These are phyloP conservation scores for Pandion haliaetus DNA, from an alignment of 2,113 vertebrate species.

Conservation along the genomic window DNA sequence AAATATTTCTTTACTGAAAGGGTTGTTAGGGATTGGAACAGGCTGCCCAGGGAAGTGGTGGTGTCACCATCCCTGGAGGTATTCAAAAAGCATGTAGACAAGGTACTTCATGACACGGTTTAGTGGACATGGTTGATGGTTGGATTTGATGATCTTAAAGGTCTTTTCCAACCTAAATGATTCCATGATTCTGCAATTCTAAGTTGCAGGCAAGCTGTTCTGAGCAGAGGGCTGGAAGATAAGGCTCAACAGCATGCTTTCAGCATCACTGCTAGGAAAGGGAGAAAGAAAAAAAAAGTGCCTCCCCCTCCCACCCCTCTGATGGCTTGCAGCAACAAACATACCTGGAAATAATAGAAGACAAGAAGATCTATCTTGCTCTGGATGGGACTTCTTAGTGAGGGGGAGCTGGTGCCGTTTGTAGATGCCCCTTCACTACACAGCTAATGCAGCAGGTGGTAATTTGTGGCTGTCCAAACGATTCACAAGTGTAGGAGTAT, in stretches of 20 bases:
- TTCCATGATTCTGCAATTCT: no score
- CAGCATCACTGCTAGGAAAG: not conserved
- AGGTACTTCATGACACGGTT: no score
- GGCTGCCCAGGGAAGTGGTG: no score
- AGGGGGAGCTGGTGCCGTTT: not conserved
- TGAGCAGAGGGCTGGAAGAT: not conserved
- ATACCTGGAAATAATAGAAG: not conserved
- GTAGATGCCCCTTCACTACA: not conserved
- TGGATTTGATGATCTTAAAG: no score
- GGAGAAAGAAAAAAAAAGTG: not conserved
- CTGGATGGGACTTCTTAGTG: not conserved
- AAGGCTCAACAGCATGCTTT: not conserved
- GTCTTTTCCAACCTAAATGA: no score
- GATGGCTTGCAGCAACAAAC: not conserved
- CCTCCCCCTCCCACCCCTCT: fast-evolving
- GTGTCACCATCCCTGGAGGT: no score
- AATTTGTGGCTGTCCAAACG: not conserved
- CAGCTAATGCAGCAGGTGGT: not conserved
- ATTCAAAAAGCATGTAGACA: no score
- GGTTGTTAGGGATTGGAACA: no score
- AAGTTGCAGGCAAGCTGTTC: not conserved
- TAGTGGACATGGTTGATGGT: no score
- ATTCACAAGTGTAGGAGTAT: not conserved
- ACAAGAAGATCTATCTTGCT: not conserved
- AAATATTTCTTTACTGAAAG: no score